Base-by-base conservation (phyloP, 2,888 invertebrate species). In the Elaeidobius kamerunicus region DNA sequence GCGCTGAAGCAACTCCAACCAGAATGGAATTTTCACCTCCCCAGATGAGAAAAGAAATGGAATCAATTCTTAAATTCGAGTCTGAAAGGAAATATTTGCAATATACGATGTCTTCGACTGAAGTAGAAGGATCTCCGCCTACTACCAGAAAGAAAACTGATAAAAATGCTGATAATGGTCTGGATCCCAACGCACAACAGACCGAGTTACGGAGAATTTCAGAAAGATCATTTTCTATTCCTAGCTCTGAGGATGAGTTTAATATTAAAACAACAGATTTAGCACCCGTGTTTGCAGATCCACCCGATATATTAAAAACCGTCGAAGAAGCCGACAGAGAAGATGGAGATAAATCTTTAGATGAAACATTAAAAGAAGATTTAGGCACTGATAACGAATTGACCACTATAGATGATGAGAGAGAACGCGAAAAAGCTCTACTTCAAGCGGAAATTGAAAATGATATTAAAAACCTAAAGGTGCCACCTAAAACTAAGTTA, bases 91-190 rank as follows among this genome's bases (percentile, higher is more conserved):
- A 86, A 70, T 74, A 74, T 63, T 57, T 74, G 19, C 74, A 74
- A 46, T 74, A 74, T 52, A 73, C 74, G 0, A 86, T 86, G 86
- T 86, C 85, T 61, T 86, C 86, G 0, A 86, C 86, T 0, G 86
- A 86, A 76, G 85, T 86, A 4, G 86, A 86, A 70, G 86, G 86
- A 1, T 86, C 86, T 0, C 86, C 86, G 0, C 86, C 86, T 1
- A 85, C 85, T 61, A 85, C 85, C 59, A 75, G 86, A 4, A 83
- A 85, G 60, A 83, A 81, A 58, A 83, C 84, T 55, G 79, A 83
- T 60, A 78, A 78, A 23, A 28, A 45, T 28, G 17, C 61, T 43
- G 72, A 73, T 52, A 79, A 82, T 63, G 77, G 81, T 39, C 72
- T 85, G 2, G 28, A 85, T 65, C 81, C 79, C 3, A 76, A 79